phyloP scores from a whole-genome alignment of 2,888 invertebrate genomes.

The Epicampocera succincta region DNA sequence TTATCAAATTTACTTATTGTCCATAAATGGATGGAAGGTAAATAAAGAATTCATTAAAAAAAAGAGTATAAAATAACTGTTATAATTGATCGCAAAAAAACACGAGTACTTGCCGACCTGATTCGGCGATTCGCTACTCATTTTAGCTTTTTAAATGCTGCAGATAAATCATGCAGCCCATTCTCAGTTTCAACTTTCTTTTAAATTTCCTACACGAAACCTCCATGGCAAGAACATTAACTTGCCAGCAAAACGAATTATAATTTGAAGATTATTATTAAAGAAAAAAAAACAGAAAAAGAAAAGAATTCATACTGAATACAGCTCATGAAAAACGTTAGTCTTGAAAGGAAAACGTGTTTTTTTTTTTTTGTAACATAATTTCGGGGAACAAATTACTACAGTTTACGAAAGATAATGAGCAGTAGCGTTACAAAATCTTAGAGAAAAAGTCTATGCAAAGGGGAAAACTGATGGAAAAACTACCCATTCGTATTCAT shows the following conservation, averaged over 20 bases:
- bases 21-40: too few species aligned
- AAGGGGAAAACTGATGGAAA: background rate
- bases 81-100: too few species aligned
- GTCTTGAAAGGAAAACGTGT: constrained; percentile 27
- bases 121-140: too few species aligned
- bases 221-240: constrained; percentile 5
- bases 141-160: too few species aligned
- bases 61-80: too few species aligned
- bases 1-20: too few species aligned
- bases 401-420: constrained; percentile 29
- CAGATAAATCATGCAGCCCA: too few species aligned
- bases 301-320: constrained; percentile 2
- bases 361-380: constrained; percentile 22
- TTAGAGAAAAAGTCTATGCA: background rate
- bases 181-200: background rate
- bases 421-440: background rate
- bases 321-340: constrained; percentile 24
- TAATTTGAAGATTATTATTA: constrained; percentile 45
- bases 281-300: too few species aligned
- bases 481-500: constrained; percentile 30
- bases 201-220: background rate
- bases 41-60: too few species aligned
- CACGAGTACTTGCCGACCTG: too few species aligned
- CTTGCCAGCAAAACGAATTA: constrained; percentile 31
- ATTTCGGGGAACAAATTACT: constrained; percentile 9